A percentile compares a stretch with the other conserved stretches of the same genome.
phyloP scores from a whole-genome alignment of 2,797 vertebrate genomes.

The Phrynocephalus vlangalii region DNA sequence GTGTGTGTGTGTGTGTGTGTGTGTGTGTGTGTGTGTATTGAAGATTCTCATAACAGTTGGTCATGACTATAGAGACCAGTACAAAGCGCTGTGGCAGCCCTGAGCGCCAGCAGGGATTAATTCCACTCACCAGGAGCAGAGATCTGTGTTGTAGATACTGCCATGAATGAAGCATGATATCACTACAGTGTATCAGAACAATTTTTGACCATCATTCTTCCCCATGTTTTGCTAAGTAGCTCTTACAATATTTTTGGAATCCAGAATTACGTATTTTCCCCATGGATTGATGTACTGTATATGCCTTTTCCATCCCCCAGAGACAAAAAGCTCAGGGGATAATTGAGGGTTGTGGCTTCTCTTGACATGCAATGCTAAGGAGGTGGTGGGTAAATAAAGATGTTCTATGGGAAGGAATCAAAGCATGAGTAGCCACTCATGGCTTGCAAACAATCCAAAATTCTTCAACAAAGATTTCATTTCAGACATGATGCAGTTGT shows the following conservation, averaged over 20 bases:
- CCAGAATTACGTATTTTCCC: background rate
- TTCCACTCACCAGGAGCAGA: background rate
- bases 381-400: background rate
- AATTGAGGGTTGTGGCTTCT: background rate
- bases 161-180: background rate
- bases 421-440: background rate
- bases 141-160: background rate
- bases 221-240: background rate
- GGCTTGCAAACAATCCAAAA: background rate
- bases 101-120: conserved; percentile 5
- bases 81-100: background rate
- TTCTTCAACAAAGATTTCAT: background rate
- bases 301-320: background rate
- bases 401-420: background rate
- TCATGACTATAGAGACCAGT: background rate
- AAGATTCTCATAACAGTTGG: background rate
- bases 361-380: background rate
- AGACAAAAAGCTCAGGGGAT: background rate
- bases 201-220: background rate
- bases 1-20: background rate
- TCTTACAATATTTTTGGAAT: background rate
- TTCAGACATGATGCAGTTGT: background rate
- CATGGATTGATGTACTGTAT: background rate
- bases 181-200: background rate
- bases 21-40: background rate